Evolutionary conservation across 2,113 vertebrate species (phyloP), one percentile per base, ranked within the genome.

Genomic region (Trematomus loennbergii): DNA sequence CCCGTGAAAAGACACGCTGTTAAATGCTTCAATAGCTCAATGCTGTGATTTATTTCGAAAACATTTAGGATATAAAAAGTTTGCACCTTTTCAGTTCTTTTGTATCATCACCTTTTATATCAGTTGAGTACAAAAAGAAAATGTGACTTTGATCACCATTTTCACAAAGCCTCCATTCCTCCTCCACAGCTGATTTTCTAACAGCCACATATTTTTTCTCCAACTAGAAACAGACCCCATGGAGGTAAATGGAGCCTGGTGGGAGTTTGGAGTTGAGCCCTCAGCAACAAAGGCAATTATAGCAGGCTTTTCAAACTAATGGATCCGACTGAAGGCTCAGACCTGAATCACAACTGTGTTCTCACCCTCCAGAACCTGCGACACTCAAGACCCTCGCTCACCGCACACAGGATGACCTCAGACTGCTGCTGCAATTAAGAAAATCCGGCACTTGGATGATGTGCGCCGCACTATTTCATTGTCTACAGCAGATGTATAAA

Each of bases 211-310:
- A 54, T 81, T 79, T 73, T 61, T 77, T 72, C 13, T n/a, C 74
- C 63, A 64, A 57, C 72, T 20, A 63, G 55, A 66, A 87, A 71
- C 66, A 62, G 66, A 79, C 81, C 70, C 83, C n/a, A 25, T 63
- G 69, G 81, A 88, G 84, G 72, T 78, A 85, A 85, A 85, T 79
- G 81, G 54, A 80, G 66, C 79, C 89, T 72, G 65, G 84, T 81
- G 91, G 89, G 92, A 93, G 88, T 82, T 84, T 68, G 58, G 71
- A 76, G 72, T 72, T 80, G 76, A 92, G 91, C 88, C 86, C 88
- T 87, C 72, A 83, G 87, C 89, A 92, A 86, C 91, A 89, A 88
- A 89, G 76, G 91, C 87, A 92, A 94, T 94, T 93, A 93, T 53
- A 84, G 79, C 40, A 78, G 50, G 52, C 83, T 83, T 91, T 93